Evolutionary conservation across 2,797 vertebrate genomes (phyloP), one percentile per base, ranked within the genome.

Genomic region (Ceyx erithaca): DNA sequence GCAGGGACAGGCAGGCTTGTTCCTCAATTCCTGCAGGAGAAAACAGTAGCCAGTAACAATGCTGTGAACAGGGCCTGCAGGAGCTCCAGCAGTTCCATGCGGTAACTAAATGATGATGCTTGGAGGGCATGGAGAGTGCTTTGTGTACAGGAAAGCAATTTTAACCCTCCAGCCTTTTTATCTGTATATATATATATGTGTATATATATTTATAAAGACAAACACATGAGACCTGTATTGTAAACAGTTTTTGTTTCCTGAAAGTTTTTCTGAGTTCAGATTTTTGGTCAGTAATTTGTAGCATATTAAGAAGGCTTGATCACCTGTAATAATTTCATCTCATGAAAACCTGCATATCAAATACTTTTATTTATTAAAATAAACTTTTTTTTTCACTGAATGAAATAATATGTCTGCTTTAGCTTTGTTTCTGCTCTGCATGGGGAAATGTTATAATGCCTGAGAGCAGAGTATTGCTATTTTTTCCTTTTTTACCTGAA

Each of bases 161-260:
- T 84, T 79, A 61, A 67, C 23, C 21, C 37, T 81, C 88, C 3
- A 12, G 49, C 84, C 37, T 37, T 87, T 72, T 63, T 70, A 35
- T 72, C 58, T 88, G 22, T 91, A 45, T 84, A 11, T 58, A 11
- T 58, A 30, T 63, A 18, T 92, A 7, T 55, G 28, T 54, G 12
- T 85, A 59, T 81, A 81, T 93, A 72, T 96, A 94, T 95, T 91
- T 96, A 93, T 95, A 80, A 95, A 77, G 25, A 66, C 35, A 66
- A 87, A 69, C 35, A 73, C 28, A 6, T 25, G n/a, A 70, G 15
- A 80, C 89, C 41, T 86, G 23, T 73, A n/a, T 84, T 84, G 21
- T 49, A 86, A 16, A 37, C 18, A 45, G 26, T 41, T 89, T 70
- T 61, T 37, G 45, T 84, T 91, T 91, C 52, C 43, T 77, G 37